Conservation (phyloP, 2,113 vertebrate species). For the Proteles cristata region DNA sequence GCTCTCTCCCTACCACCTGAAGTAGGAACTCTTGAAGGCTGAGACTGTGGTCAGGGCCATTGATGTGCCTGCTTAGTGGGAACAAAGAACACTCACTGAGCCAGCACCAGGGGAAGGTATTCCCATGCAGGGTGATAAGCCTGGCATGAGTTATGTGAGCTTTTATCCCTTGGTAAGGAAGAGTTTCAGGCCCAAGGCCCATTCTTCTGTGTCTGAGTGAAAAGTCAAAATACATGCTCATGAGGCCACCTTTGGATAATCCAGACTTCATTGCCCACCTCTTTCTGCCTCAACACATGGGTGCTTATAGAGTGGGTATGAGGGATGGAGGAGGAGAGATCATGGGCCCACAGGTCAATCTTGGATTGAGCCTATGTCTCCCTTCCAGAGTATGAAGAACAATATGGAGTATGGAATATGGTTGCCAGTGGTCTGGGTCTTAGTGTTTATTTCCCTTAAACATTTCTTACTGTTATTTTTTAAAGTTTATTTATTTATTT, state of each 20-base stretch:
- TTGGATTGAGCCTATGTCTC: not conserved
- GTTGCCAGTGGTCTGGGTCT: not conserved
- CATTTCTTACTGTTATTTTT: too few relatives aligned
- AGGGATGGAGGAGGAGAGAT: not conserved
- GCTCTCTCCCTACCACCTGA: not conserved
- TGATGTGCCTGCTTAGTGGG: accelerated
- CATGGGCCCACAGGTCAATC: not conserved
- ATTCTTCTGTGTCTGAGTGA: not conserved
- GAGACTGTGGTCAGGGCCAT: not conserved
- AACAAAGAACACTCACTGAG: not conserved
- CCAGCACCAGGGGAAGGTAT: too few relatives aligned
- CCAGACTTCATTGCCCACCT: not conserved
- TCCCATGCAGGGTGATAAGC: not conserved
- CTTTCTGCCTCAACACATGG: not conserved
- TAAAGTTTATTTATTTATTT: too few relatives aligned
- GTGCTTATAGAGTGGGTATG: not conserved
- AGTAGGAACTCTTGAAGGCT: not conserved
- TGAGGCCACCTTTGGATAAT: not conserved
- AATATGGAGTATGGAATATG: not conserved
- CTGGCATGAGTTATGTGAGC: too few relatives aligned
- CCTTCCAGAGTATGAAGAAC: not conserved
- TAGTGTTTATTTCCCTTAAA: too few relatives aligned
- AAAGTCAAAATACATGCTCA: not conserved
- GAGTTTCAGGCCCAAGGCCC: not conserved
- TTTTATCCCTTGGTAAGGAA: not conserved